Conservation (phyloP, 2,113 vertebrate species). For the Daubentonia madagascariensis region DNA sequence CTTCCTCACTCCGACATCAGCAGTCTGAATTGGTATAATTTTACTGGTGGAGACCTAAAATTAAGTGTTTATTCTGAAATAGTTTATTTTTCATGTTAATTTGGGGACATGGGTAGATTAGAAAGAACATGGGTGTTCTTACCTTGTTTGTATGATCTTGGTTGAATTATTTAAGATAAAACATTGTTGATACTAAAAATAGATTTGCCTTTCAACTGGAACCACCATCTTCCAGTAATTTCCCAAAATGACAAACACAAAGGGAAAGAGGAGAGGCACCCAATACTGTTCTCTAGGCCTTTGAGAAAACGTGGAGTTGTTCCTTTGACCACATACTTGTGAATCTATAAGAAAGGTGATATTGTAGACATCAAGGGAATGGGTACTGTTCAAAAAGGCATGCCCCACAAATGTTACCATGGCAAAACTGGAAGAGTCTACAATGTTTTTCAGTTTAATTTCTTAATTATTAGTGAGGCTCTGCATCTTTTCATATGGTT, state of each 20-base stretch:
- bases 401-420: too few relatives aligned
- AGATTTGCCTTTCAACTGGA: not conserved
- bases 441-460: not conserved
- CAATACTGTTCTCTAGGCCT: too few relatives aligned
- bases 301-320: too few relatives aligned
- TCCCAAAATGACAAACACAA: too few relatives aligned
- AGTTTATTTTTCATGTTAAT: slow-evolving; percentile 29
- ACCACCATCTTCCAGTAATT: too few relatives aligned
- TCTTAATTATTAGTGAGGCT: not conserved
- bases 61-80: slow-evolving; percentile 26
- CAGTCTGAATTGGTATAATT: not conserved
- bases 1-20: not conserved
- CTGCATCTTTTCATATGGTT: not conserved
- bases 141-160: not conserved
- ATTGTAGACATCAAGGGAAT: too few relatives aligned
- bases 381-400: too few relatives aligned
- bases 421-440: too few relatives aligned
- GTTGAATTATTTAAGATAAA: not conserved
- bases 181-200: not conserved
- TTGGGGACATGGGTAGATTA: not conserved
- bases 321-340: too few relatives aligned
- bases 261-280: too few relatives aligned
- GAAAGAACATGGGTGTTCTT: not conserved
- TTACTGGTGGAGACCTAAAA: not conserved
- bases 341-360: too few relatives aligned